Evolutionary conservation across 1,140 invertebrate genomes (phyloP).

Genomic region (Diachasma alloeum): DNA sequence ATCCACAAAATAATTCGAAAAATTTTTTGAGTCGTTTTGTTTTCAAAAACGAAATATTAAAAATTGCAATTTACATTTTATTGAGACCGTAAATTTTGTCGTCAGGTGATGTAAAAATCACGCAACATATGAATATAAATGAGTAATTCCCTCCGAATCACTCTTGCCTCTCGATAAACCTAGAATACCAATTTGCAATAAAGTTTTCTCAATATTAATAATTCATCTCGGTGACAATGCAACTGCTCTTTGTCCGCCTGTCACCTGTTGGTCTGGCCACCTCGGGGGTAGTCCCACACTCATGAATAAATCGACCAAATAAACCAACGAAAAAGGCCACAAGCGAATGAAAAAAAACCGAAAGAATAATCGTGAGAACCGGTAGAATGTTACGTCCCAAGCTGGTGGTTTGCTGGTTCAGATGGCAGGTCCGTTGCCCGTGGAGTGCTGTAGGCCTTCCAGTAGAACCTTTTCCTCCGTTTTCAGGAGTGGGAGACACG

Average conservation of each 20-base stretch:
- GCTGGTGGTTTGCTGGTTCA: too few relatives aligned
- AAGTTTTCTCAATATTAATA: conserved; percentile 9
- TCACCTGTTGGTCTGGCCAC: conserved; percentile 29
- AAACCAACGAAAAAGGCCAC: not conserved
- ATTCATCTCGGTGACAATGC: conserved; percentile 16
- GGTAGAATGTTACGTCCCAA: too few relatives aligned
- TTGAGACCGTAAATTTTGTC: too few relatives aligned
- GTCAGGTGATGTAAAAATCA: too few relatives aligned
- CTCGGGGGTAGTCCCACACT: conserved; percentile 10
- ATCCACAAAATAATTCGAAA: too few relatives aligned
- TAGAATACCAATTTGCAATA: not conserved
- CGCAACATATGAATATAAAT: too few relatives aligned
- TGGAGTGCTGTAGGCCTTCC: too few relatives aligned
- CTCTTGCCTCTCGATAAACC: not conserved
- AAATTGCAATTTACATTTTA: not conserved
- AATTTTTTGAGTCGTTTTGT: too few relatives aligned
- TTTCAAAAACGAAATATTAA: not conserved
- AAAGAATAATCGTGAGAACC: conserved; percentile 32
- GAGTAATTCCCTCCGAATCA: too few relatives aligned
- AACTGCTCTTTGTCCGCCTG: conserved; percentile 19
- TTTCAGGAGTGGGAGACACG: too few relatives aligned
- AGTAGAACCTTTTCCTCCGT: too few relatives aligned
- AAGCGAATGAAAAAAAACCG: not conserved
- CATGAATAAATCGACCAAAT: conserved; percentile 19
- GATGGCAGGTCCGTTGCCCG: too few relatives aligned